Conservation (phyloP, 2,888 invertebrate species). For the Chrysopilus asiliformis region DNA sequence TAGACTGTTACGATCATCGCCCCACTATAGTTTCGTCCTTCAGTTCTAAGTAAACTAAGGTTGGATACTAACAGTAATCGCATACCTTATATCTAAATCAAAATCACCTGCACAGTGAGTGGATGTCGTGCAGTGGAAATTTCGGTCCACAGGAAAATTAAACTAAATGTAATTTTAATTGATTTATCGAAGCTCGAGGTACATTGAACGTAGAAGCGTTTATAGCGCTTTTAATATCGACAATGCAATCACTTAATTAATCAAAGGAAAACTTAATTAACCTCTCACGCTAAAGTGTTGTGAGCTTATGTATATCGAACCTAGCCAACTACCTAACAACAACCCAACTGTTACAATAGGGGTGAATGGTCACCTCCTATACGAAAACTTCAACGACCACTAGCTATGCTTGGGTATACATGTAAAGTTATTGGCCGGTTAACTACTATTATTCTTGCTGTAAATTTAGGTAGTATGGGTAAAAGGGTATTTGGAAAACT, state of each 20-base stretch:
- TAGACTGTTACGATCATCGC: too few relatives aligned
- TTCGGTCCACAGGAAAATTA: conserved; percentile 11
- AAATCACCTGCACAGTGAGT: too few relatives aligned
- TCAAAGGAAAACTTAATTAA: conserved; percentile 21
- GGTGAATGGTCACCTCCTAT: conserved; percentile 8
- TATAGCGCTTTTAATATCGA: conserved; percentile 21
- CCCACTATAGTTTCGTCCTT: too few relatives aligned
- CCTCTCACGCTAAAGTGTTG: conserved; percentile 14
- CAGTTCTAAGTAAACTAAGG: too few relatives aligned
- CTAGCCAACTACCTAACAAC: too few relatives aligned
- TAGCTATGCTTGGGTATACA: neutral
- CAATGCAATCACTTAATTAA: conserved; percentile 22
- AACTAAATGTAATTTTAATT: conserved; percentile 16
- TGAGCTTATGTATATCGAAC: too few relatives aligned
- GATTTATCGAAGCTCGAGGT: conserved; percentile 14
- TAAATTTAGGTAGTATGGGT: too few relatives aligned
- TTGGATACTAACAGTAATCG: too few relatives aligned
- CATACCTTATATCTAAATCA: too few relatives aligned
- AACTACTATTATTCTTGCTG: neutral
- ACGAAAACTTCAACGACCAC: conserved; percentile 8
- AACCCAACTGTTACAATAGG: conserved; percentile 2
- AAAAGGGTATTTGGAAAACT: too few relatives aligned
- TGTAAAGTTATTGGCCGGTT: neutral
- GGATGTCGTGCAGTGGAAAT: too few relatives aligned
- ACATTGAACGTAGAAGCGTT: conserved; percentile 13